Conservation (phyloP, 2,888 invertebrate species). For the Lottia gigantea region DNA sequence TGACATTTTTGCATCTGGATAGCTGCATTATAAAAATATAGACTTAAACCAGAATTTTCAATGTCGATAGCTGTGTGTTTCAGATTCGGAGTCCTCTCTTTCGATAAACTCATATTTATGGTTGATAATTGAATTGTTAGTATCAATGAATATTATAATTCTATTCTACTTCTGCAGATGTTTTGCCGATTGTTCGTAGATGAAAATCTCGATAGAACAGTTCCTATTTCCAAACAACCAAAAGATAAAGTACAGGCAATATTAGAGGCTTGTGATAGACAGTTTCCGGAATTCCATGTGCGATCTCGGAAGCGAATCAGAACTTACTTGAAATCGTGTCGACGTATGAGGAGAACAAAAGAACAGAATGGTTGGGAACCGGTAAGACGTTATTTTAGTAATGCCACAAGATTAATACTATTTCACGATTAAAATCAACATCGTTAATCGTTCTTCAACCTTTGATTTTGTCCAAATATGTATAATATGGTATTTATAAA, state of each 20-base stretch:
- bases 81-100: too few relatives aligned
- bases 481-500: too few relatives aligned
- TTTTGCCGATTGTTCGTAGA: slow-evolving; percentile 96
- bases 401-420: neutral
- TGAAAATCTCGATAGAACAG: slow-evolving; percentile 94
- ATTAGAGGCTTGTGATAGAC: slow-evolving; percentile 94
- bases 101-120: too few relatives aligned
- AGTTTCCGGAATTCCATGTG: slow-evolving; percentile 96
- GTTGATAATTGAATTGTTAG: too few relatives aligned
- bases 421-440: neutral
- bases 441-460: too few relatives aligned
- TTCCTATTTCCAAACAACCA: slow-evolving; percentile 96
- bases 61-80: too few relatives aligned
- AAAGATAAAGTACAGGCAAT: slow-evolving; percentile 98
- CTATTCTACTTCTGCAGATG: slow-evolving; percentile 76
- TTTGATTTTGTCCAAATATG: too few relatives aligned
- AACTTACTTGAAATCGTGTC: slow-evolving; percentile 94
- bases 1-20: too few relatives aligned
- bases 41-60: too few relatives aligned
- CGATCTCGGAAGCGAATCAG: slow-evolving; percentile 93
- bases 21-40: too few relatives aligned
- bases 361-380: slow-evolving; percentile 86
- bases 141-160: too few relatives aligned
- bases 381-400: slow-evolving; percentile 73
- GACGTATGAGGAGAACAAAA: slow-evolving; percentile 91